A percentile compares a stretch with the other conserved stretches of the same genome.
phyloP scores from a whole-genome alignment of 2,797 vertebrate genomes.

The Lates japonicus region DNA sequence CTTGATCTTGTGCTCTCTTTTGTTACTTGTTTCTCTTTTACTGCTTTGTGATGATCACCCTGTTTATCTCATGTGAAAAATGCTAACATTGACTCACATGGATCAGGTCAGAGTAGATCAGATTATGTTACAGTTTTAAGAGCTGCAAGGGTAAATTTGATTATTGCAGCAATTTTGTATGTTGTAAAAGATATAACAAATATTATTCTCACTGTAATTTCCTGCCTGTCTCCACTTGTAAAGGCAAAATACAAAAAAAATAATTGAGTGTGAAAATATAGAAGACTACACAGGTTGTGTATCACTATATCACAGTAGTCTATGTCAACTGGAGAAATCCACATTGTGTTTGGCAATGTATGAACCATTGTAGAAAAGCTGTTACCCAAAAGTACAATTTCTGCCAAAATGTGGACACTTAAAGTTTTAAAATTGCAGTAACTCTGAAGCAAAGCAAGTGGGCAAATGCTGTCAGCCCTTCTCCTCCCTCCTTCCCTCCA shows the following conservation, averaged over 20 bases:
- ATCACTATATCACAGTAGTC: background rate
- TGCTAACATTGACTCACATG: background rate
- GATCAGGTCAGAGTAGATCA: background rate
- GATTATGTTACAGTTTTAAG: conserved; percentile 7
- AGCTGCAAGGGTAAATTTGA: background rate
- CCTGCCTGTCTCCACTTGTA: no score
- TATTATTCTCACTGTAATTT: background rate
- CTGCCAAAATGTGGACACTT: background rate
- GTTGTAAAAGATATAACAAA: background rate
- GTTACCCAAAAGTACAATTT: no score
- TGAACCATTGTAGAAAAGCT: background rate
- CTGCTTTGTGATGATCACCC: background rate
- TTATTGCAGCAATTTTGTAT: conserved; percentile 22
- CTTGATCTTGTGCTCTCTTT: background rate
- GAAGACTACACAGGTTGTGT: background rate
- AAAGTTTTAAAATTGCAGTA: background rate
- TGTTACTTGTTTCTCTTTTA: conserved; percentile 1
- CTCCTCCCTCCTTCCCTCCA: no score
- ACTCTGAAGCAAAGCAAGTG: background rate
- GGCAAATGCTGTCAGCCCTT: background rate
- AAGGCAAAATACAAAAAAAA: no score
- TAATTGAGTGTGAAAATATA: no score
- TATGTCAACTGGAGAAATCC: background rate
- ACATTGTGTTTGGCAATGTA: background rate
- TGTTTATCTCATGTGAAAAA: conserved; percentile 13